Evolutionary conservation across 2,113 vertebrate genomes (phyloP).

Genomic region (Sphaerodactylus townsendi): DNA sequence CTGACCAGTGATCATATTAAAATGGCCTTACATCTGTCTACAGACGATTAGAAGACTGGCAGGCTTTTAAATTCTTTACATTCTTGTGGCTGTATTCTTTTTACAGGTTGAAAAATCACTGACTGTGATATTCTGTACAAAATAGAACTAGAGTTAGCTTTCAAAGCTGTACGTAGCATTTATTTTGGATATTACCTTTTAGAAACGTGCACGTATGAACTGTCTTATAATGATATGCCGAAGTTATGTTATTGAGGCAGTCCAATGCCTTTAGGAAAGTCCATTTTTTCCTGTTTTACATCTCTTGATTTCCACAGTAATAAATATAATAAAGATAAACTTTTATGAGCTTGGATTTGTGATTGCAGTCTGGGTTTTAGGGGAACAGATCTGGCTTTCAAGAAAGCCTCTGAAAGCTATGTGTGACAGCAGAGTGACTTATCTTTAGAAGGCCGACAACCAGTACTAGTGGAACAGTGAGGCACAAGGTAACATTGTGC

Average conservation of each 20-base stretch:
- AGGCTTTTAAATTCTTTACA: conserved; percentile 35
- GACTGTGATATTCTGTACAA: conserved; percentile 34
- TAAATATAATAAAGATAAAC: conserved; percentile 58
- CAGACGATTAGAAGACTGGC: conserved; percentile 25
- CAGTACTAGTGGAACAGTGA: too few relatives aligned
- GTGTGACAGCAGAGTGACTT: accelerated
- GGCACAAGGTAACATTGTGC: too few relatives aligned
- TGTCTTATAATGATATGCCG: conserved; percentile 44
- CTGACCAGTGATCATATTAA: background rate
- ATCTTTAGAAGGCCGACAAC: background rate
- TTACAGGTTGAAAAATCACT: conserved; percentile 24
- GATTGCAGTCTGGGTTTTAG: conserved; percentile 28
- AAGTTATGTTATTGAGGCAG: conserved; percentile 34
- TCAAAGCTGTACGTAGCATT: conserved; percentile 43
- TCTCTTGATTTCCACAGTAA: conserved; percentile 62
- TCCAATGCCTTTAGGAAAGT: conserved; percentile 41
- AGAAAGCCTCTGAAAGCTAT: background rate
- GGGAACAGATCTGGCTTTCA: background rate
- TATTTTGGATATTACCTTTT: conserved; percentile 37
- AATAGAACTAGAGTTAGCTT: conserved; percentile 51
- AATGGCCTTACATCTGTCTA: conserved; percentile 10
- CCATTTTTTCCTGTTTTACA: conserved; percentile 64
- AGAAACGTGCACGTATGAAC: conserved; percentile 55
- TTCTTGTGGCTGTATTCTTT: conserved; percentile 48
- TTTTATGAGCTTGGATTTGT: conserved; percentile 56